phyloP scores from a whole-genome alignment of 2,113 vertebrate genomes.

The Nyctibius bracteatus region DNA sequence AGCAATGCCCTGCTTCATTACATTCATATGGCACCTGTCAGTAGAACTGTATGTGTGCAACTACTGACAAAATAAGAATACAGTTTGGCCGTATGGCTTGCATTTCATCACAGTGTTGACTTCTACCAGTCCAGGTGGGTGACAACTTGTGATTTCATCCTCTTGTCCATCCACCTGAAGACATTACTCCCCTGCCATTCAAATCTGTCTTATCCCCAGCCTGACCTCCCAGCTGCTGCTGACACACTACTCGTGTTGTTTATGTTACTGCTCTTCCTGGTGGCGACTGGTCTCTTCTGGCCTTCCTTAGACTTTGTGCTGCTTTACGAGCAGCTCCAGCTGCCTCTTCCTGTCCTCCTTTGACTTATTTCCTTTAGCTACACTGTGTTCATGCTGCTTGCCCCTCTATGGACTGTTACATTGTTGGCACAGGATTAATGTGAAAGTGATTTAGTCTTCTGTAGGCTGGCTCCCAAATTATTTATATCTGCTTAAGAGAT shows the following conservation, averaged over 20 bases:
- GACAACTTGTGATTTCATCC: background rate
- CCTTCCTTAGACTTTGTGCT: background rate
- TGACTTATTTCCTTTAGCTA: background rate
- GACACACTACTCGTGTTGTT: rapidly evolving
- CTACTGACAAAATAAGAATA: background rate
- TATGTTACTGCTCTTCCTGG: background rate
- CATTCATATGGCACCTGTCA: background rate
- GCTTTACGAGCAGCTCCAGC: background rate
- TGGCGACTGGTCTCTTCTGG: background rate
- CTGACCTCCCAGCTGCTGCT: background rate
- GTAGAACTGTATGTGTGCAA: background rate
- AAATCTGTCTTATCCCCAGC: background rate
- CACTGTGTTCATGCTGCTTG: background rate
- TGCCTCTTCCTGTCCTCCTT: background rate
- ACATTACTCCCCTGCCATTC: background rate
- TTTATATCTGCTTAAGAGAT: background rate
- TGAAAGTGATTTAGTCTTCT: background rate
- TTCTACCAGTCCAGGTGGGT: background rate
- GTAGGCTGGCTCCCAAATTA: background rate
- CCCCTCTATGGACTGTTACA: background rate
- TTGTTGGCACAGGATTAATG: background rate
- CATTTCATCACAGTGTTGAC: background rate
- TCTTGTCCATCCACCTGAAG: background rate
- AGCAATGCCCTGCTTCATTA: background rate
- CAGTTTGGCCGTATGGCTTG: background rate